Percentiles rank a stretch among this genome's conserved stretches.
These are phyloP conservation scores for Bostrychus sinensis DNA, from an alignment of 2,113 vertebrate genomes.

Conservation along the genomic window DNA sequence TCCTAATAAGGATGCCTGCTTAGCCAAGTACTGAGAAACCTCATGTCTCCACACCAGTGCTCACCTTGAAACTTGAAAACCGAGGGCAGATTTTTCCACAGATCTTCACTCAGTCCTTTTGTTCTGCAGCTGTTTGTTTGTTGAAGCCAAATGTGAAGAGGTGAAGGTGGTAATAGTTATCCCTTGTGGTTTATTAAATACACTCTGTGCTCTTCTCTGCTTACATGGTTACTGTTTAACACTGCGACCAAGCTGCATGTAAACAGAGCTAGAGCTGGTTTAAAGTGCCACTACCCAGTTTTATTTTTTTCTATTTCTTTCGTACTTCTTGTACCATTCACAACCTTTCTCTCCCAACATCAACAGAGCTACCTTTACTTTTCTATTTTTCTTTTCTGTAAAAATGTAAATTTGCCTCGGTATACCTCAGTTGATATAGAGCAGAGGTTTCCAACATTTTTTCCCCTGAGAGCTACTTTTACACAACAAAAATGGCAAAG, in stretches of 20 bases:
- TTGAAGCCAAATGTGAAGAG: conserved; percentile 50
- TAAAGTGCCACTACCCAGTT: too few species aligned
- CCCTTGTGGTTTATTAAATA: conserved; percentile 17
- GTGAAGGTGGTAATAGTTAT: conserved; percentile 23
- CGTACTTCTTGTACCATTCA: too few species aligned
- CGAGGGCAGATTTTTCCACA: conserved; percentile 54
- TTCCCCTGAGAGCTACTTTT: too few species aligned
- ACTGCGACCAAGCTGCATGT: not conserved
- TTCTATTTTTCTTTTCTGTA: not conserved
- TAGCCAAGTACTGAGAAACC: conserved; percentile 81
- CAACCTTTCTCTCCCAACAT: too few species aligned
- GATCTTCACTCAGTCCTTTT: conserved; percentile 44
- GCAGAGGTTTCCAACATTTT: too few species aligned
- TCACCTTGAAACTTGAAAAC: conserved; percentile 80
- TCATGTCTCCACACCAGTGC: conserved; percentile 76
- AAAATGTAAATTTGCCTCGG: too few species aligned
- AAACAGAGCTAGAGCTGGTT: too few species aligned
- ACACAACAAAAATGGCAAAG: too few species aligned
- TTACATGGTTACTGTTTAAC: not conserved
- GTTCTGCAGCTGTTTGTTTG: conserved; percentile 10
- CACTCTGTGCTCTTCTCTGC: not conserved
- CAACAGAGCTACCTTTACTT: conserved; percentile 9
- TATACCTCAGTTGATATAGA: too few species aligned
- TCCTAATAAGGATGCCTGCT: conserved; percentile 83
- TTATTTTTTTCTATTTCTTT: too few species aligned